Evolutionary conservation across 2,888 invertebrate genomes (phyloP).

Genomic region (Andricus quercusramuli): DNA sequence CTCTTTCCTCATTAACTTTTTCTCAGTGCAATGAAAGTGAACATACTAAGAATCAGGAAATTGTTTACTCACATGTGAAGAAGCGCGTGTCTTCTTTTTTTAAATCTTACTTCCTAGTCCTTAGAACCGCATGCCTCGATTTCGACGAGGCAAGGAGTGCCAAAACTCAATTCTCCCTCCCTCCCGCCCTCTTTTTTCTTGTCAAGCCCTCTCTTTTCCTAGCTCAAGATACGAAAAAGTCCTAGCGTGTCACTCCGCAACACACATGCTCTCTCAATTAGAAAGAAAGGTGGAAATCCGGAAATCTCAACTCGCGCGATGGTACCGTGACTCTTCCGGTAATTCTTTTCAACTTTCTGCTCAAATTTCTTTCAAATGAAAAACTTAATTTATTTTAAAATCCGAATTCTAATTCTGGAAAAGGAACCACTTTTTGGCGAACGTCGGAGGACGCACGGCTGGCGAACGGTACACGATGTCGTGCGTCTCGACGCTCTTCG

Average conservation of each 20-base stretch:
- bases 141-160: neutral
- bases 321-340: constrained; percentile 32
- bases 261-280: constrained; percentile 13
- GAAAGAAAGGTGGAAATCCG: constrained; percentile 37
- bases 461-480: constrained; percentile 51
- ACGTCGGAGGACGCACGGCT: neutral
- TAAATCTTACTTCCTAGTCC: neutral
- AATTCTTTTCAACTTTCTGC: constrained; percentile 8
- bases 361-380: neutral
- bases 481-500: constrained; percentile 64
- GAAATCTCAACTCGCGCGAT: constrained; percentile 26
- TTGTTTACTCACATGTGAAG: constrained; percentile 22
- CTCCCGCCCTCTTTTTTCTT: constrained; percentile 6
- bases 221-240: neutral
- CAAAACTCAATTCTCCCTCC: neutral
- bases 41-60: neutral
- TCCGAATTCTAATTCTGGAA: neutral
- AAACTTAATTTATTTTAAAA: neutral
- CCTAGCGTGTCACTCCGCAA: constrained; percentile 29
- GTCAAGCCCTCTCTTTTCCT: neutral
- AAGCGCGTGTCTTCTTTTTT: constrained; percentile 1
- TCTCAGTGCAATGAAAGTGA: neutral
- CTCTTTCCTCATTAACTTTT: neutral
- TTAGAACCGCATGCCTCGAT: constrained; percentile 19
- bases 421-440: neutral